Base-by-base conservation (phyloP, 1,140 invertebrate genomes). In the Stenopsyche tienmushanensis region DNA sequence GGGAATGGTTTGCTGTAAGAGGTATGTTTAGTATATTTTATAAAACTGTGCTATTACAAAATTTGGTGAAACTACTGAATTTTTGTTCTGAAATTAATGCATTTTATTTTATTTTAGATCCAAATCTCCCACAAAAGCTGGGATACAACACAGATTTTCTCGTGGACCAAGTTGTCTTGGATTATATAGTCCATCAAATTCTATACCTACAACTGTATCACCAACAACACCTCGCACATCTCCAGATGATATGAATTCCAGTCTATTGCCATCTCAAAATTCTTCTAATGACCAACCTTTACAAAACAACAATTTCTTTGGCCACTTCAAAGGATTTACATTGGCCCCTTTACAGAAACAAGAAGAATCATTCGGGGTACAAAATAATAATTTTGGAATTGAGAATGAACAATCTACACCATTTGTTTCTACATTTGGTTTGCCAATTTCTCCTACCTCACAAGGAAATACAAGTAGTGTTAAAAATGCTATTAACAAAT, bases 281-380 rank as follows among this genome's bases (percentile, higher is more conserved):
- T 77, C 83, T 8, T 76, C 78, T 5, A 74, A 82, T 15, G 83
- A 82, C 57, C 79, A 82, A 24, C 78, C 81, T 0, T 75, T 83
- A 1, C 80, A 86, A 70, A 80, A 83, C 66, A 84, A 80, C 69
- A 84, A 85, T 63, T 84, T 93, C 71, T 90, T 92, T 72, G 91
- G 91, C 0, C 88, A 92, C 65, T 93, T 92, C 77, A 92, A 92
- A 78, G 91, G 91, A 0, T 93, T 92, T 74, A 88, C 86, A 1
- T 82, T 92, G 23, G 85, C 85, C 0, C 90, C 90, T 0, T 78
- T 91, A 0, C 79, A 82, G 58, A 85, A 84, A 71, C 72, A 72
- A 18, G 71, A 75, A 23, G 73, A 80, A 5, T 71, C 79, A 18
- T 77, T 63, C 18, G 69, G 69, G 7, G 66, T 64, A 23, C 58